Base-by-base conservation (phyloP, 2,113 vertebrate species). In the Pollimyrus isidori region DNA sequence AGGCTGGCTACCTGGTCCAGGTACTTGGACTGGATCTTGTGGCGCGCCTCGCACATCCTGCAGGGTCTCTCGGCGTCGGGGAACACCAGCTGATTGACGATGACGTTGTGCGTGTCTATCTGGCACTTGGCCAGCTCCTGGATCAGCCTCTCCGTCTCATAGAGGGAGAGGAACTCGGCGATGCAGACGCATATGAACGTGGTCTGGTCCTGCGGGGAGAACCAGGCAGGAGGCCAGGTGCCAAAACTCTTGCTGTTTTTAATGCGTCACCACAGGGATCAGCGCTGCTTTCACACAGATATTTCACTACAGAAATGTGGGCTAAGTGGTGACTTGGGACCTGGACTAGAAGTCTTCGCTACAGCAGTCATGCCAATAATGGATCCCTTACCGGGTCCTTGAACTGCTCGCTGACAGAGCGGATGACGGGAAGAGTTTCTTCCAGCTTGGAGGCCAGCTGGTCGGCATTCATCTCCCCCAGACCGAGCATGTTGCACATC, bases 11-110 rank as follows among this genome's bases (percentile, higher is more conserved):
- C 98, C 97, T 99, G 98, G 94, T 99, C 97, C 89, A 99, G 95
- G 92, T 99, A 99, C 92, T 99, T 99, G 94, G 98, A 98, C 94
- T 99, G 98, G 90, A 99, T 99, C 94, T 98, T 98, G 94, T 99
- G 97, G 19, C 97, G 94, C 17, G 98, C 98, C 92, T 98, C 97
- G 3, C 98, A 99, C 97, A 98, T 98, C 92, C 95, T 97, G 93
- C 98, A 99, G 15, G 98, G 97, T 88, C 96, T 92, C 52, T 97
- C 97, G 0, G 92, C 91, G 21, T 98, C 97, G 0, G 98, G 98
- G 94, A 98, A 98, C 42, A 98, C 97, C 0, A 99, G 95, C 88
- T 99, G 98, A 96, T 99, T 99, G 91, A 99, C 97, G 0, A 99
- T 97, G 92, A 99, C 98, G 92, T 99, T 99, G 95, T 99, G 98